Evolutionary conservation across 2,888 invertebrate species (phyloP), one percentile per base, ranked within the genome.

Genomic region (Lycophotia porphyrea): DNA sequence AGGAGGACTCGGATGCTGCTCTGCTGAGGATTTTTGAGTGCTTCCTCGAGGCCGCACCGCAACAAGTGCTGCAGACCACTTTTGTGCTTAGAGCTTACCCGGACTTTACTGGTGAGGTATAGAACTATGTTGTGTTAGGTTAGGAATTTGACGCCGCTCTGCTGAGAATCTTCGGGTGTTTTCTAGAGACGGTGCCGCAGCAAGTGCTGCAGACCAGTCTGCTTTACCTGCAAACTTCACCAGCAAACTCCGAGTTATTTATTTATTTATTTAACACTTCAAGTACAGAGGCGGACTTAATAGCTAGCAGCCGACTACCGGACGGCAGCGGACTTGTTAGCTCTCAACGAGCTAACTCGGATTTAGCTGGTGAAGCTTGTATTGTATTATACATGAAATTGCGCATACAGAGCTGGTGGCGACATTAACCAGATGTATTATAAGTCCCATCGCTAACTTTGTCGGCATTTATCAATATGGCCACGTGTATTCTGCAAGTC

Each of bases 1-100:
- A 98, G 86, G 98, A 98, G 89, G 98, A 98, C 91, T 97, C 98
- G 0, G 98, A 98, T 92, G 98, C 98, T 0, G 98, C 98, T 0
- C 94, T 98, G 76, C 94, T 98, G 78, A 94, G 98, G 87, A 97
- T 98, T 63, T 97, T 98, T 89, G 98, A 98, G 92, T 98, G 98
- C 92, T 98, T 98, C 92, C 93, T 98, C 64, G 98, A 98, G 93
- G 98, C 98, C 0, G 98, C 98, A 0, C 98, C 98, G 0, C 98
- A 98, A 91, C 98, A 98, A 91, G 97, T 98, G 69, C 93, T 98
- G 79, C 98, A 98, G 93, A 96, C 98, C 49, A 97, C 97, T 47
- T 97, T 98, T 85, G 96, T 98, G 88, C 94, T 98, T 69, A 94
- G 96, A 49, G 97, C 97, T 74, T 93, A 97, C 61, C 96, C 95